Evolutionary conservation across 2,888 invertebrate species (phyloP), one percentile per base, ranked within the genome.

Genomic region (Amiota minor): DNA sequence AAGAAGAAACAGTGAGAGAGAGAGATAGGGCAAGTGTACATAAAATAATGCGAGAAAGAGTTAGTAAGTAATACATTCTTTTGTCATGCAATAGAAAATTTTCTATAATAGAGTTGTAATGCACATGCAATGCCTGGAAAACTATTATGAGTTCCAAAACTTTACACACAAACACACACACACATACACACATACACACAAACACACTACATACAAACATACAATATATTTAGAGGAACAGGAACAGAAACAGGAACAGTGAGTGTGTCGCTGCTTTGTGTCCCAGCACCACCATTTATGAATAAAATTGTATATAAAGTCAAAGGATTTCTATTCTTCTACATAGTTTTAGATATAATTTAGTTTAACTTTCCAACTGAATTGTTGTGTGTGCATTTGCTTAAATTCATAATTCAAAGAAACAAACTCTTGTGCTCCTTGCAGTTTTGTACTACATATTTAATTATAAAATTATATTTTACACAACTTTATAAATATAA

Each of bases 391-490:
- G 16, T 64, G 45, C 16, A 3, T 23, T n/a, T n/a, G n/a, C 9
- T 16, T 16, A 11, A 53, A 35, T 53, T 68, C 50, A 53, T 50
- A 68, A 23, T 68, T 68, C 67, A 68, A 68, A 67, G 49, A 50
- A 53, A 23, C 35, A 35, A 35, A 35, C 35, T 35, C 53, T 68
- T 77, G 75, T 74, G 75, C 74, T 76, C 64, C 47, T 82, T 80
- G 23, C 23, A 2, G 2, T 23, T 23, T 23, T 23, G 23, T 23
- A 35, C 0, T 74, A 73, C n/a, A 73, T 78, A 82, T 79, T 83
- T 83, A 83, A 83, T 85, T 83, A 79, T 82, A 82, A 83, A 85
- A 80, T 79, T 75, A 79, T 85, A 83, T 83, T 6, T 35, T 82
- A 82, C 80, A 80, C 80, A 83, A 84, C 77, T 79, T 81, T 75